phyloP scores from a whole-genome alignment of 2,888 invertebrate species.

The Ctenicera cuprea region DNA sequence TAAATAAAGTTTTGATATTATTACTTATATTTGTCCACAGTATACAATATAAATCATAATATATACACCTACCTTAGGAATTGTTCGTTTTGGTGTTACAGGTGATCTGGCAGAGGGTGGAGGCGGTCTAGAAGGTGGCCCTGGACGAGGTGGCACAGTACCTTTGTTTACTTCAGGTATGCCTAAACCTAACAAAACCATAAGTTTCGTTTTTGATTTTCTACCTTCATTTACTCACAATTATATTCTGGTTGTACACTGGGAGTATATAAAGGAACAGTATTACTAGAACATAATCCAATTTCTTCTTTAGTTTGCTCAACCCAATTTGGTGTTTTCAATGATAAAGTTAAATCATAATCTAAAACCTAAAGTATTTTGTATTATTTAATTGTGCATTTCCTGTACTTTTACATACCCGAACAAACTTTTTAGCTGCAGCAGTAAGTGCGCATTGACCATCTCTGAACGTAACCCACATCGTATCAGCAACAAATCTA shows the following conservation, averaged over 20 bases:
- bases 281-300: conserved; percentile 88
- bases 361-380: conserved; percentile 77
- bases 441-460: conserved; percentile 92
- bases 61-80: conserved; percentile 61
- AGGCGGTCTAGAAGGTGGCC: conserved; percentile 75
- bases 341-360: conserved; percentile 80
- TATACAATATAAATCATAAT: not conserved
- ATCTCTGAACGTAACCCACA: conserved; percentile 95
- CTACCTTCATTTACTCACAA: conserved; percentile 63
- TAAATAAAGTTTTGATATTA: no score
- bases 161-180: conserved; percentile 73
- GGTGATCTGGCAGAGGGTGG: conserved; percentile 74
- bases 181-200: conserved; percentile 65
- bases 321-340: conserved; percentile 92
- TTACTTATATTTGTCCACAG: no score
- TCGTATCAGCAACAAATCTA: conserved; percentile 90
- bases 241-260: conserved; percentile 69
- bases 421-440: conserved; percentile 66
- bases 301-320: conserved; percentile 89
- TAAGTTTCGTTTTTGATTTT: not conserved
- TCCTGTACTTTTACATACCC: conserved; percentile 48
- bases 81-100: conserved; percentile 70
- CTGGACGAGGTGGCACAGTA: conserved; percentile 58
- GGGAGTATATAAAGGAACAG: conserved; percentile 80
- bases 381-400: not conserved